Evolutionary conservation across 2,797 vertebrate species (phyloP), one percentile per base, ranked within the genome.

Genomic region (Channallabes apus): DNA sequence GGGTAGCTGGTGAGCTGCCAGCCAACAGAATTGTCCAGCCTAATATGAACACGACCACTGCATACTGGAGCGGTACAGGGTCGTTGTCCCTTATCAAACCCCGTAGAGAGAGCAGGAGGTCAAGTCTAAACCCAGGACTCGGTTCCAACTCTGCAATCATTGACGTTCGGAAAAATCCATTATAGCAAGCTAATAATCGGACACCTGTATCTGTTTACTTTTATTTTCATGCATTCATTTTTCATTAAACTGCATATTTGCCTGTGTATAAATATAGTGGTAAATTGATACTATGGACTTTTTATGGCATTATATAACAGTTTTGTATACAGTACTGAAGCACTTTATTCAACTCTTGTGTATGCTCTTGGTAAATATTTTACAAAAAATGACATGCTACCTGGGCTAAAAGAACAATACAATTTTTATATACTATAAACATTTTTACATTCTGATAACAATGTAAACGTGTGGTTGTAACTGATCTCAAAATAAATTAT

Each of bases 121-220:
- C 94, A 89, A 97, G 96, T 90, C 94, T 96, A 0, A 96, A 90
- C 80, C 0, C 91, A 0, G 93, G 94, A 84, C 93, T 94, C 0
- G 88, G 90, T 38, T 88, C 95, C 75, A 95, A 93, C 87, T 94
- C 94, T 0, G 90, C 94, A 12, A 95, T 97, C 71, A 99, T 99
- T 0, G 97, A 99, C 0, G 96, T 99, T 62, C 94, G 98, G 90
- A 98, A 92, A 90, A 98, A 98, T 84, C 97, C 97, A 0, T 88
- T 99, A 84, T 98, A 95, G 83, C 61, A 38, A 29, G 6, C 7
- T 82, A 9, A n/a, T 41, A 3, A 62, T 78, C 73, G 59, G 80
- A 82, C 65, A 77, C 27, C 59, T 11, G 35, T 1, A 61, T 24
- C n/a, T 80, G 41, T 62, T 35, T 58, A 22, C n/a, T n/a, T 41